Base-by-base conservation (phyloP, 2,888 invertebrate species). In the Drosophila emarginata region DNA sequence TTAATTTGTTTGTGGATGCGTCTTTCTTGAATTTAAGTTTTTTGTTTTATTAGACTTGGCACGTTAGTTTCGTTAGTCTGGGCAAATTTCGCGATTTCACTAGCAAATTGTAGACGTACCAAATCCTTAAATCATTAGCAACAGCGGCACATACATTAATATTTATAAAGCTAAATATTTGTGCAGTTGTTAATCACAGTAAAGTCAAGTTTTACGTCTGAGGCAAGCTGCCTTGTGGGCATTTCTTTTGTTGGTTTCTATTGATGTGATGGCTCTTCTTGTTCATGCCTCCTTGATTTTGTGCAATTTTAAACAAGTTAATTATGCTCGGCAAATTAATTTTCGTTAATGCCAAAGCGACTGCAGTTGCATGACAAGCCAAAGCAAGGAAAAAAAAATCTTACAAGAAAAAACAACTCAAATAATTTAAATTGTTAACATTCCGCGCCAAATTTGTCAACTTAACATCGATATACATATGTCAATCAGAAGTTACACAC, bases 281-380 rank as follows among this genome's bases (percentile, higher is more conserved):
- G 87, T 86, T 83, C 87, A 84, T 78, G 84, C 67, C 72, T 78
- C 58, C 53, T 61, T 82, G 84, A 64, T 72, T 77, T 70, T 78
- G 62, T 69, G 83, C 67, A 71, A 85, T 85, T 85, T 85, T 80
- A 85, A 82, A 80, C 74, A 82, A 82, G 82, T 81, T 85, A 84
- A 82, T 82, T 82, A 82, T 67, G 65, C 69, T 39, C 69, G 67
- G 61, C 67, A 81, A 73, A 84, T 82, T 71, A 74, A 75, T 72
- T 52, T 68, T 59, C 51, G 36, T 11, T 52, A 21, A 45, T 61
- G 32, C 54, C 23, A 39, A 54, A 54, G 32, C 54, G 53, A 32
- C 54, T 57, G 37, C 80, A 80, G 37, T 63, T 50, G 64, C 83
- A 80, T 78, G 74, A 76, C 72, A 69, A 26, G 32, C 64, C 63